A percentile compares a stretch with the other conserved stretches of the same genome.
Evolutionary conservation across 1,140 invertebrate species (phyloP).

Genomic region (Dendroctonus valens): DNA sequence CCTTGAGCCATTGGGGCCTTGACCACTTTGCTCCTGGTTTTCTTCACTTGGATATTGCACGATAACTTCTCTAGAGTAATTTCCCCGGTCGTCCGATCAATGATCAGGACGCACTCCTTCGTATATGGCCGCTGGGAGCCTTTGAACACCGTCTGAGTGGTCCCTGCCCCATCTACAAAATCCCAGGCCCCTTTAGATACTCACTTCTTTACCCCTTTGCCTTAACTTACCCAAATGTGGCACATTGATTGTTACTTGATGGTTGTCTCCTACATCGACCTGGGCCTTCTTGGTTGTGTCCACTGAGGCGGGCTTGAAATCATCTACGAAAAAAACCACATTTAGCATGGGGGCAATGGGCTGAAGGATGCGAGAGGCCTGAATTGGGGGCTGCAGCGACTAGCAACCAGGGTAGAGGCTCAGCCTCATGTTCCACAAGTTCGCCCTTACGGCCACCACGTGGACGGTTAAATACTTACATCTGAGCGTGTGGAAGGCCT

Average conservation of each 20-base stretch:
- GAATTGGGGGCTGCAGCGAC: too few relatives aligned
- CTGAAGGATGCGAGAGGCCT: too few relatives aligned
- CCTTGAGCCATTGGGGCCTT: slow-evolving; percentile 48
- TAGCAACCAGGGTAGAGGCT: too few relatives aligned
- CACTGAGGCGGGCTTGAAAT: slow-evolving; percentile 96
- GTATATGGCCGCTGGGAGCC: slow-evolving; percentile 86
- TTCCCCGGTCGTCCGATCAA: slow-evolving; percentile 87
- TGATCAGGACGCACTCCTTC: slow-evolving; percentile 93
- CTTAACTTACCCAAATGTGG: slow-evolving; percentile 73
- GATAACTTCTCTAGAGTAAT: slow-evolving; percentile 89
- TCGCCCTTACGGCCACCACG: too few relatives aligned
- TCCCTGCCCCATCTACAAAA: slow-evolving; percentile 73
- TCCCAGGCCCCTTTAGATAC: too few relatives aligned
- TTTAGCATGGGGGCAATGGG: background rate
- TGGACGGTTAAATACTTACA: slow-evolving; percentile 63
- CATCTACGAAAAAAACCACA: slow-evolving; percentile 62
- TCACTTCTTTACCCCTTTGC: background rate
- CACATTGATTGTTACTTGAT: slow-evolving; percentile 89
- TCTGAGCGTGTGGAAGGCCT: slow-evolving; percentile 81
- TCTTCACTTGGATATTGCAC: slow-evolving; percentile 91
- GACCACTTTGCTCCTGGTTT: slow-evolving; percentile 71
- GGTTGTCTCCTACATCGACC: slow-evolving; percentile 82
- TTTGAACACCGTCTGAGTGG: slow-evolving; percentile 89
- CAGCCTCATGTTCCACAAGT: too few relatives aligned
- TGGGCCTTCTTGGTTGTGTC: slow-evolving; percentile 86